phyloP scores from a whole-genome alignment of 2,113 vertebrate genomes.

The Porphyrio hochstetteri region DNA sequence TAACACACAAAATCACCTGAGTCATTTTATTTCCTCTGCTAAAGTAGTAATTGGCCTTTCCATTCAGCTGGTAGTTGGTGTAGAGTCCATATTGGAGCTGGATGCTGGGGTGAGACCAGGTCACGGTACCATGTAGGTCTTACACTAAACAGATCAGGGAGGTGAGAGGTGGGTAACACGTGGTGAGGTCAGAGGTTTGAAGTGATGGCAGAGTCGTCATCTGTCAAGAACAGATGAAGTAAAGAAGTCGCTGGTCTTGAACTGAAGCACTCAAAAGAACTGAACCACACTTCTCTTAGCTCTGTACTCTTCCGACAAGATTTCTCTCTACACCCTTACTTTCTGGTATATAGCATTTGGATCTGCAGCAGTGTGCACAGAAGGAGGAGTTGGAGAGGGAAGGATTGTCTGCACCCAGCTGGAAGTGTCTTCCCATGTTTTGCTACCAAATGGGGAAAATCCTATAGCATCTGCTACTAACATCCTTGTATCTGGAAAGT shows the following conservation, averaged over 20 bases:
- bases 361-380: not conserved
- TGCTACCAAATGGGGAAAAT: not conserved
- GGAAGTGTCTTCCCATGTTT: not conserved
- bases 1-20: not conserved
- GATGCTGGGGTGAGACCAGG: not conserved
- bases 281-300: not conserved
- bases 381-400: not conserved
- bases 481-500: not conserved
- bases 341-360: not conserved
- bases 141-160: not conserved
- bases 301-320: not conserved
- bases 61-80: not conserved
- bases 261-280: not conserved
- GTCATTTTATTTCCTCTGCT: not conserved
- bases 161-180: not conserved
- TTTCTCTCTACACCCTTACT: not conserved
- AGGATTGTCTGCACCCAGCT: not conserved
- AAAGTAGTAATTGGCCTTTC: not conserved
- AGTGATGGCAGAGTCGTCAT: not conserved
- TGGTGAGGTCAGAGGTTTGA: not conserved
- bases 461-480: not conserved
- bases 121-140: not conserved
- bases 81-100: not conserved
- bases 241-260: not conserved
- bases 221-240: not conserved